A percentile compares a stretch with the other conserved stretches of the same genome.
Evolutionary conservation across 2,797 vertebrate species (phyloP).

Genomic region (Chelonia mydas): DNA sequence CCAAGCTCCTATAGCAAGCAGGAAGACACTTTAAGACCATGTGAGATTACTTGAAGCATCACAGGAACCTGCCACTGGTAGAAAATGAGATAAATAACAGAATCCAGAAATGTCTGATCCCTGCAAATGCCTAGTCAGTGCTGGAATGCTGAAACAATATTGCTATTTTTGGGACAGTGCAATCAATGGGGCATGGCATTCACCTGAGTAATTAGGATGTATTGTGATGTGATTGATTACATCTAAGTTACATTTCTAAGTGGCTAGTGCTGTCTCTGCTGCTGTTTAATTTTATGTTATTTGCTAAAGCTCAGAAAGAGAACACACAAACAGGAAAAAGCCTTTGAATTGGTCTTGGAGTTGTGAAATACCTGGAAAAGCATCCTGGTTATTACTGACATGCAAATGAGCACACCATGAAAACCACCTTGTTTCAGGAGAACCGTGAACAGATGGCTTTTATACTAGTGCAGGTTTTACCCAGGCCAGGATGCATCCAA

Average conservation of each 20-base stretch:
- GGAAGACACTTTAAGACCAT: neutral
- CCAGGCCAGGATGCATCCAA: neutral
- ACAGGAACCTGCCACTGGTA: slow-evolving; percentile 1
- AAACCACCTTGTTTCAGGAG: accelerated
- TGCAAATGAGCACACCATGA: neutral
- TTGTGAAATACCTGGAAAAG: slow-evolving; percentile 11
- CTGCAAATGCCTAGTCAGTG: neutral
- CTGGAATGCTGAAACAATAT: neutral
- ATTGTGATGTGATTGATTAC: accelerated
- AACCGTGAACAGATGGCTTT: neutral
- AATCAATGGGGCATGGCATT: neutral
- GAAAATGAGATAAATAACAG: slow-evolving; percentile 20
- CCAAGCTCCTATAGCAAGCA: neutral
- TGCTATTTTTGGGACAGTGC: neutral
- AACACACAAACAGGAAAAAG: neutral
- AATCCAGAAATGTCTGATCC: neutral
- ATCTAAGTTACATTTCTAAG: accelerated
- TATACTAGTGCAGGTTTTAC: neutral
- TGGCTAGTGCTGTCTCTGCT: accelerated
- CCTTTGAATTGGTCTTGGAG: neutral
- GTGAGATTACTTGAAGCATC: slow-evolving; percentile 1
- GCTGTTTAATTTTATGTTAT: neutral
- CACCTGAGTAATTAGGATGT: neutral
- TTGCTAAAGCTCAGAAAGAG: neutral
- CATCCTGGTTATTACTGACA: accelerated